Conservation (phyloP, 2,888 invertebrate species). For the Palloptera scutellata region DNA sequence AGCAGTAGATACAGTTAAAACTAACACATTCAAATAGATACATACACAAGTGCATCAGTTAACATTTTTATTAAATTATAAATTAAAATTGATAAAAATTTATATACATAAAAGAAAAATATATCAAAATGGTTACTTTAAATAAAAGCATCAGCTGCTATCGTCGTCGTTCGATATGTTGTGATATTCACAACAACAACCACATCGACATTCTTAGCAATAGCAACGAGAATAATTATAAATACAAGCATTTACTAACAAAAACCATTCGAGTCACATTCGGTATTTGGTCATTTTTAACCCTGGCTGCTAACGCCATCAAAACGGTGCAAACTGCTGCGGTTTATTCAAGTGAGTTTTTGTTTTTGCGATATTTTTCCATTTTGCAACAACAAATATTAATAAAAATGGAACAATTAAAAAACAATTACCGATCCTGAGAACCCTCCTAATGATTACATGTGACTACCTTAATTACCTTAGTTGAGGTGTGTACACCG, state of each 20-base stretch:
- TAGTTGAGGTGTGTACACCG: too few relatives aligned
- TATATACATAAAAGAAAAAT: conserved; percentile 26
- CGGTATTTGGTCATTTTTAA: conserved; percentile 51
- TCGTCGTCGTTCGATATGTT: not conserved
- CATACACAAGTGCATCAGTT: not conserved
- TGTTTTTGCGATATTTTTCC: not conserved
- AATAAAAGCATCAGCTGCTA: conserved; percentile 41
- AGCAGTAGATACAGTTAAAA: not conserved
- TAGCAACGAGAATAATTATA: conserved; percentile 31
- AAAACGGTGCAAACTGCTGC: conserved; percentile 57
- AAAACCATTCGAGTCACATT: conserved; percentile 32
- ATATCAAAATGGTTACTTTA: conserved; percentile 45
- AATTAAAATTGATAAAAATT: conserved; percentile 4
- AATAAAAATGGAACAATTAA: too few relatives aligned
- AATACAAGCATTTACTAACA: too few relatives aligned
- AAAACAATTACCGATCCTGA: too few relatives aligned
- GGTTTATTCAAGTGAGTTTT: conserved; percentile 61
- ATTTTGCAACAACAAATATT: too few relatives aligned
- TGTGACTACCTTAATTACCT: too few relatives aligned
- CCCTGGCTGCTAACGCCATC: conserved; percentile 46
- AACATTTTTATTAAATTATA: conserved; percentile 7
- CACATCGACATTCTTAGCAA: conserved; percentile 28
- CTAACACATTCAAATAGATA: not conserved
- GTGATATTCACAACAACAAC: conserved; percentile 23
- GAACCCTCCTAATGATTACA: too few relatives aligned